A percentile compares a stretch with the other conserved stretches of the same genome.
phyloP scores from a whole-genome alignment of 2,797 vertebrate genomes.

The Myotis pilosus region DNA sequence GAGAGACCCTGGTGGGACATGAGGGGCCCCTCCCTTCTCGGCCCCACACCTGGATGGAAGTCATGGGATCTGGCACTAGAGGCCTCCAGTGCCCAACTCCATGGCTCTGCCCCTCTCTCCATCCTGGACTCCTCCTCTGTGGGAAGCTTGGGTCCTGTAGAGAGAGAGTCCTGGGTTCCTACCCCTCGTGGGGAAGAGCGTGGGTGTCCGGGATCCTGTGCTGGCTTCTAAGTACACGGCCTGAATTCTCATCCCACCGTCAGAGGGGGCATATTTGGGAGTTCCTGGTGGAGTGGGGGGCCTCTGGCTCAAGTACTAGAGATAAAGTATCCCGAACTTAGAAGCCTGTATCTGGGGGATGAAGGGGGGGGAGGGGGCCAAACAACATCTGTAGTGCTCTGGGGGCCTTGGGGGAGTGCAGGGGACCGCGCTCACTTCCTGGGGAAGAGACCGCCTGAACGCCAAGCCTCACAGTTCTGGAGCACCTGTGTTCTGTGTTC shows the following conservation, averaged over 20 bases:
- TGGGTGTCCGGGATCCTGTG: background rate
- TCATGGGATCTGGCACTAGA: background rate
- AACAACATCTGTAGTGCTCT: background rate
- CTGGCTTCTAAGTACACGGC: background rate
- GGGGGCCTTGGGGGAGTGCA: background rate
- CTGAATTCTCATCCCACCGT: background rate
- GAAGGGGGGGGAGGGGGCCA: too few relatives aligned
- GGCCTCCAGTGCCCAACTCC: conserved; percentile 35
- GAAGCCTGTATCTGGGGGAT: background rate
- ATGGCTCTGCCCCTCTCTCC: conserved; percentile 53
- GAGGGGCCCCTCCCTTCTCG: background rate
- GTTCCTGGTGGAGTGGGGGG: background rate
- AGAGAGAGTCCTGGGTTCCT: background rate
- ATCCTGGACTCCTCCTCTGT: conserved; percentile 7
- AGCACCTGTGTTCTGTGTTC: background rate
- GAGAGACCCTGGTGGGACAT: background rate
- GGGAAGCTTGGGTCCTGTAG: conserved; percentile 25
- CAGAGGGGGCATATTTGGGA: background rate
- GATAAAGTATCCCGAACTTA: background rate
- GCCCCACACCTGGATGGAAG: conserved; percentile 22
- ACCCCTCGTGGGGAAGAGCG: background rate
- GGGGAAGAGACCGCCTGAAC: background rate
- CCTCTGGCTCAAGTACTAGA: background rate
- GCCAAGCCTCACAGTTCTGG: background rate
- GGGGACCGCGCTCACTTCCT: background rate